phyloP scores from a whole-genome alignment of 2,797 vertebrate genomes.

The Spea hammondii region DNA sequence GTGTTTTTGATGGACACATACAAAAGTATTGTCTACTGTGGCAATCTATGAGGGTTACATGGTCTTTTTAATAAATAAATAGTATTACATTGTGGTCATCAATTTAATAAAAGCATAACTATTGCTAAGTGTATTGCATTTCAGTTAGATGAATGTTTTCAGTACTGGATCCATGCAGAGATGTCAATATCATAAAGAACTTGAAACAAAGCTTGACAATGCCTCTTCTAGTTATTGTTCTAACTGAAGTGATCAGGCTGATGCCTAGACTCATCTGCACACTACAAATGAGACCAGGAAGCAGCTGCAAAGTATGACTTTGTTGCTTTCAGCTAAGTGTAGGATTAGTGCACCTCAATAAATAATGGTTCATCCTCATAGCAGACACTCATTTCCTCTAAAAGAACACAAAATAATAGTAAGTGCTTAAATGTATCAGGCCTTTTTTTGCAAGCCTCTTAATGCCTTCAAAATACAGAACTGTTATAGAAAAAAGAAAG shows the following conservation, averaged over 20 bases:
- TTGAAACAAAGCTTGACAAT: constrained; percentile 24
- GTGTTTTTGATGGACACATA: background rate
- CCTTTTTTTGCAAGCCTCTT: constrained; percentile 40
- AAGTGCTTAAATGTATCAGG: constrained; percentile 48
- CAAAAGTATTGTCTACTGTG: too few relatives aligned
- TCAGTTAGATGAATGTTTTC: constrained; percentile 32
- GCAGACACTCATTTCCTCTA: constrained; percentile 48
- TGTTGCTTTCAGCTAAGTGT: constrained; percentile 46
- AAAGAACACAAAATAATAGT: constrained; percentile 44
- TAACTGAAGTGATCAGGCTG: constrained; percentile 33
- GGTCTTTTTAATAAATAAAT: background rate
- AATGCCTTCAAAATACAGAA: constrained; percentile 27
- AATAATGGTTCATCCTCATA: constrained; percentile 42
- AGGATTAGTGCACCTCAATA: constrained; percentile 43
- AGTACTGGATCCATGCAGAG: constrained; percentile 8
- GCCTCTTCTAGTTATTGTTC: constrained; percentile 29
- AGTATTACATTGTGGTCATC: constrained; percentile 10
- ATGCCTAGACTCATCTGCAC: constrained; percentile 41
- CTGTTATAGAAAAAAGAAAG: constrained; percentile 10
- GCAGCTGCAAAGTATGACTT: constrained; percentile 42
- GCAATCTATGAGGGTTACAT: too few relatives aligned
- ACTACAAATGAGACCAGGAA: constrained; percentile 39
- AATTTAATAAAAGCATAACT: background rate
- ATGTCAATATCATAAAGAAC: constrained; percentile 39
- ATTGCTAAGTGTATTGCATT: constrained; percentile 17